Evolutionary conservation across 2,113 vertebrate genomes (phyloP).

Genomic region (Cygnus buccinator): DNA sequence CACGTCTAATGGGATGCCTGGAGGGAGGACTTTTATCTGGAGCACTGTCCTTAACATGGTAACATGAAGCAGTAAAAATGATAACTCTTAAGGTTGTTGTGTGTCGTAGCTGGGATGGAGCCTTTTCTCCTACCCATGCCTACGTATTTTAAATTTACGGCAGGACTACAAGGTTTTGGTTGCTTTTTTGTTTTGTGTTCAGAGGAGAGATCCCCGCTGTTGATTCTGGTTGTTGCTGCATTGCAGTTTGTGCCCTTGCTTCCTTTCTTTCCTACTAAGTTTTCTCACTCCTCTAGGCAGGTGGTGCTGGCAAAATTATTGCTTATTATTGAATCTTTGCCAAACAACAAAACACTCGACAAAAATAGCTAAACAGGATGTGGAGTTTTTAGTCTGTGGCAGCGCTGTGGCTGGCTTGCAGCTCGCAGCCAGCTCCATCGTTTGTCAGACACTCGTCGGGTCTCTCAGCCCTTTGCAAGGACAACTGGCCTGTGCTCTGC

Average conservation of each 20-base stretch:
- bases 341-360: background rate
- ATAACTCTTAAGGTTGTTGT: background rate
- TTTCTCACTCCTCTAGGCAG: background rate
- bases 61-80: accelerated
- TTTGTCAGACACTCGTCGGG: background rate
- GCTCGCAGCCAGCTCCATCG: background rate
- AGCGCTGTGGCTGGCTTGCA: background rate
- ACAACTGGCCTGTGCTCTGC: background rate
- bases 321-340: background rate
- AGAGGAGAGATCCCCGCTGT: background rate
- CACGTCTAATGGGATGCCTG: accelerated
- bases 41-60: accelerated
- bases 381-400: background rate
- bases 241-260: background rate
- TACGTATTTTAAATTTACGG: accelerated
- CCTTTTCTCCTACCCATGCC: background rate
- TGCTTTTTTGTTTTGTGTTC: accelerated
- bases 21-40: background rate
- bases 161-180: background rate
- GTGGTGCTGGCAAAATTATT: background rate
- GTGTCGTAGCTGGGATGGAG: background rate
- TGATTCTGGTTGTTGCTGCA: background rate
- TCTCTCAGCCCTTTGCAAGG: background rate
- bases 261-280: background rate
- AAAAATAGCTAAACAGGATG: background rate